A percentile compares a stretch with the other conserved stretches of the same genome.
Evolutionary conservation across 2,113 vertebrate species (phyloP).

Genomic region (Tragulus kanchil): DNA sequence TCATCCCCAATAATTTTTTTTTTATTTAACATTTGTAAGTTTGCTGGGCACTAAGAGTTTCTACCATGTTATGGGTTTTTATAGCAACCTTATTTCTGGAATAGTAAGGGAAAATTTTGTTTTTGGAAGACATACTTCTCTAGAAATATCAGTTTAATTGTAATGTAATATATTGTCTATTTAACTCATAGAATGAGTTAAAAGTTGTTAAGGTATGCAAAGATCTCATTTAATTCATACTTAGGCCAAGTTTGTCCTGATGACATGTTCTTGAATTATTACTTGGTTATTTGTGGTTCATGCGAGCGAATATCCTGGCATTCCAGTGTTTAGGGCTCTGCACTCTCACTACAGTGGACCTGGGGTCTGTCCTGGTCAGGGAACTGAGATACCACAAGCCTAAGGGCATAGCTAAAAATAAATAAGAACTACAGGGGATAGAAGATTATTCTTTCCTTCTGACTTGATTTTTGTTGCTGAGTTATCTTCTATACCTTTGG

Average conservation of each 20-base stretch:
- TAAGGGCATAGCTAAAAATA: not conserved
- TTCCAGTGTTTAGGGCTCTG: not conserved
- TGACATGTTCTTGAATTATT: constrained; percentile 59
- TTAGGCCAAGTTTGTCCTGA: constrained; percentile 40
- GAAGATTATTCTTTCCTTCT: constrained; percentile 56
- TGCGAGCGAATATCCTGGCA: constrained; percentile 7
- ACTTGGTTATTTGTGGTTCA: constrained; percentile 41
- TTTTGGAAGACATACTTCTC: constrained; percentile 45
- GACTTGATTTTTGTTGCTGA: constrained; percentile 44
- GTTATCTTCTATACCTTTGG: constrained; percentile 5
- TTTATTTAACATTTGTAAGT: constrained; percentile 52
- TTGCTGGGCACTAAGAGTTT: not conserved
- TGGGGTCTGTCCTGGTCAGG: not conserved
- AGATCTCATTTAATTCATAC: constrained; percentile 63
- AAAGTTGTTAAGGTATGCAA: constrained; percentile 28
- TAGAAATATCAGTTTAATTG: constrained; percentile 63
- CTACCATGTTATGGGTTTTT: not conserved
- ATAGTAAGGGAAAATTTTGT: constrained; percentile 50
- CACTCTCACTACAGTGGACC: not conserved
- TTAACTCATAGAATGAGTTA: constrained; percentile 54
- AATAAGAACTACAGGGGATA: not conserved
- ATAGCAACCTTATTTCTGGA: constrained; percentile 42
- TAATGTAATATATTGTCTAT: constrained; percentile 62
- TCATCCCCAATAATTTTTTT: constrained; percentile 9
- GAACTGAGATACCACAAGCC: not conserved